Evolutionary conservation across 2,888 invertebrate species (phyloP).

Genomic region (Meteorus cinctellus): DNA sequence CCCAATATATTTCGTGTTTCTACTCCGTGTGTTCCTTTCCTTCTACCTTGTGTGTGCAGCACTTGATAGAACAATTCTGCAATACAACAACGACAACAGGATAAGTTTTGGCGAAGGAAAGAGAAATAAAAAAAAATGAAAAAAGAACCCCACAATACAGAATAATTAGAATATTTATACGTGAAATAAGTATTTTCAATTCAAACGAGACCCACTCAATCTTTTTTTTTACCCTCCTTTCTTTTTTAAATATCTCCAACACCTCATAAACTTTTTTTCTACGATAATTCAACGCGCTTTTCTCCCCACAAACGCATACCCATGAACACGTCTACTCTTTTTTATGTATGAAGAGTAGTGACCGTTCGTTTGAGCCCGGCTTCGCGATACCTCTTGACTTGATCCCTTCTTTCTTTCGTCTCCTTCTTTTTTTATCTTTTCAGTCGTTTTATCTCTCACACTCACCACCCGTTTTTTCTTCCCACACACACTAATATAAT

Average conservation of each 20-base stretch:
- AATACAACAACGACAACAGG: neutral
- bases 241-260: neutral
- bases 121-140: neutral
- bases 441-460: constrained; percentile 43
- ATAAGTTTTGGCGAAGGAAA: neutral
- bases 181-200: neutral
- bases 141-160: neutral
- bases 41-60: neutral
- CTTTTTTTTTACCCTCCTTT: neutral
- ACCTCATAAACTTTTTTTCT: neutral
- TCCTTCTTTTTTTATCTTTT: constrained; percentile 39
- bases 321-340: neutral
- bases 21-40: constrained; percentile 17
- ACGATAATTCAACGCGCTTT: neutral
- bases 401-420: constrained; percentile 24
- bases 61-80: neutral
- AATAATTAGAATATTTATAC: neutral
- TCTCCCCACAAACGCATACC: neutral
- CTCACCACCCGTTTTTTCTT: constrained; percentile 46
- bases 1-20: constrained; percentile 37
- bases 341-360: constrained; percentile 12
- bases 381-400: constrained; percentile 23
- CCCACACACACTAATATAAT: constrained; percentile 40
- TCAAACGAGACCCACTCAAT: neutral
- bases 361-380: constrained; percentile 43